Percentiles rank a stretch among this genome's conserved stretches.
phyloP scores from a whole-genome alignment of 2,888 invertebrate species.

The Theretra japonica region DNA sequence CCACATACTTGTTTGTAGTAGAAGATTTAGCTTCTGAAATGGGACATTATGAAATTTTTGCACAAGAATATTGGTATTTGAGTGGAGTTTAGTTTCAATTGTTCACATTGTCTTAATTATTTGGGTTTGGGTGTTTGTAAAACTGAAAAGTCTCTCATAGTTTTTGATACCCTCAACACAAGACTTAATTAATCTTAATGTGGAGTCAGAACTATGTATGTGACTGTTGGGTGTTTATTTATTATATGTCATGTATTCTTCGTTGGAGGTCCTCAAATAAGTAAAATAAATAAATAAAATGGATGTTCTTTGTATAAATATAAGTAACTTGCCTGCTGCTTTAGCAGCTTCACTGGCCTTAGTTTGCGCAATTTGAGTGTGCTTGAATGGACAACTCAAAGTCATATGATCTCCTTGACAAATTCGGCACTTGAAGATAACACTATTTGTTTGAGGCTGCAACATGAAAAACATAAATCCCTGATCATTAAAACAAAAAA shows the following conservation, averaged over 20 bases:
- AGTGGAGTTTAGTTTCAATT: not conserved
- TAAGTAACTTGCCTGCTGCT: slow-evolving; percentile 58
- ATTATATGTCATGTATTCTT: no score
- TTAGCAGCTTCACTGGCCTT: slow-evolving; percentile 82
- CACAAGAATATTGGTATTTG: not conserved
- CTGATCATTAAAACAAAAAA: no score
- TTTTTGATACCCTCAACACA: no score
- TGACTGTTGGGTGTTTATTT: no score
- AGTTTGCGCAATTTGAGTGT: slow-evolving; percentile 90
- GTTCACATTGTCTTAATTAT: no score
- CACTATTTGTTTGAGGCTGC: slow-evolving; percentile 85
- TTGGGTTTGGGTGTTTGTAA: no score
- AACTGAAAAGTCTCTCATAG: no score
- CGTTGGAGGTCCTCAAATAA: no score
- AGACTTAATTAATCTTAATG: no score
- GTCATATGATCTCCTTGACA: slow-evolving; percentile 99
- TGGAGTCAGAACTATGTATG: no score
- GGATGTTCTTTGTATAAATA: slow-evolving; percentile 1
- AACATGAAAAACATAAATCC: slow-evolving; percentile 36
- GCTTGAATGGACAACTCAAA: slow-evolving; percentile 98
- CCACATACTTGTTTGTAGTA: slow-evolving; percentile 90
- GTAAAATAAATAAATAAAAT: no score
- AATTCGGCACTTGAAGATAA: slow-evolving; percentile 93
- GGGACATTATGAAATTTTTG: slow-evolving; percentile 20
- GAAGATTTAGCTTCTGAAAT: slow-evolving; percentile 72